A percentile compares a stretch with the other conserved stretches of the same genome.
Conservation (phyloP, 1,140 invertebrate genomes). For the Heterodera carotae region DNA sequence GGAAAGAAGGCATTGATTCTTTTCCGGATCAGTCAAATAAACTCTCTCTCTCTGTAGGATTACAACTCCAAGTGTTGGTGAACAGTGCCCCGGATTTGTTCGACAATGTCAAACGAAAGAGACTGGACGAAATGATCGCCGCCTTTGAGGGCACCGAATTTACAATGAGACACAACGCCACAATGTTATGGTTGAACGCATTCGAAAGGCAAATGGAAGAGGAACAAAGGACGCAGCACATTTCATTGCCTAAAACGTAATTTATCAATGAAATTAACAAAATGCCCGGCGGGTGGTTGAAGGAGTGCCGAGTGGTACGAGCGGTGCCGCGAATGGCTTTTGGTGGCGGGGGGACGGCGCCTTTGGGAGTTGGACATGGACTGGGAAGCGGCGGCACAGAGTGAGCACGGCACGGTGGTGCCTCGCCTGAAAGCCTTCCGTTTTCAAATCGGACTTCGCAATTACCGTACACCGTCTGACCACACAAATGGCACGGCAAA, state of each 20-base stretch:
- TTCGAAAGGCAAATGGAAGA: slow-evolving; percentile 55
- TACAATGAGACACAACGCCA: slow-evolving; percentile 63
- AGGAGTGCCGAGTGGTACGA: slow-evolving; percentile 58
- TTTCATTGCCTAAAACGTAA: slow-evolving; percentile 52
- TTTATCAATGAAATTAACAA: not conserved
- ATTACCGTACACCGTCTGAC: slow-evolving; percentile 63
- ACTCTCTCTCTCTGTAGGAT: slow-evolving; percentile 48
- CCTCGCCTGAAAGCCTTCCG: slow-evolving; percentile 55
- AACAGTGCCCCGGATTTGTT: slow-evolving; percentile 64
- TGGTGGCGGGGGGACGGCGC: slow-evolving; percentile 59
- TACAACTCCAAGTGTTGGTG: slow-evolving; percentile 65
- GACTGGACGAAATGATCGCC: slow-evolving; percentile 50
- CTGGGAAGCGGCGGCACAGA: slow-evolving; percentile 44
- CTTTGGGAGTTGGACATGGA: slow-evolving; percentile 65
- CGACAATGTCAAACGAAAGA: slow-evolving; percentile 32
- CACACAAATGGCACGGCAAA: slow-evolving; percentile 53
- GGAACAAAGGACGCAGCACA: slow-evolving; percentile 46
- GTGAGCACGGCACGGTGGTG: not conserved
- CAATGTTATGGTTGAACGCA: slow-evolving; percentile 64
- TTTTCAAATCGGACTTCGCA: slow-evolving; percentile 62
- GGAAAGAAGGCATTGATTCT: slow-evolving; percentile 57
- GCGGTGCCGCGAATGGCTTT: slow-evolving; percentile 60
- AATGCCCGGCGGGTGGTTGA: slow-evolving; percentile 21
- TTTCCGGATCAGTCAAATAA: slow-evolving; percentile 1
- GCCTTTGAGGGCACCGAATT: slow-evolving; percentile 59